Percentiles rank a stretch among this genome's conserved stretches.
phyloP scores from a whole-genome alignment of 2,888 invertebrate species.

The Stenodera caucasica region DNA sequence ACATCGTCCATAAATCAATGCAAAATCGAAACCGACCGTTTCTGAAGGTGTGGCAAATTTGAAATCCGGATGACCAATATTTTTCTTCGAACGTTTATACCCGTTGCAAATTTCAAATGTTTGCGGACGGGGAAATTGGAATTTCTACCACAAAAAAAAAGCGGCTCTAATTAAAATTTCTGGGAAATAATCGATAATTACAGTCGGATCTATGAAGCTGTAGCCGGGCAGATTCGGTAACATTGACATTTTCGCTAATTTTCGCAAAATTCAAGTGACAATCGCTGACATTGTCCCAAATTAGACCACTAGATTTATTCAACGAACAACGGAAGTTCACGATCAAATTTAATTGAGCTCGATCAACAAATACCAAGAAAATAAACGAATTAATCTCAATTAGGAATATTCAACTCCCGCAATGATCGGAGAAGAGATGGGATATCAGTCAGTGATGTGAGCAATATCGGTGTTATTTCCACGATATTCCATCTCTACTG shows the following conservation, averaged over 20 bases:
- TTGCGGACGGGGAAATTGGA: conserved; percentile 63
- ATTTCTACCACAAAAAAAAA: conserved; percentile 49
- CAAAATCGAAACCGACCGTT: conserved; percentile 66
- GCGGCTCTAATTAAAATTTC: not conserved
- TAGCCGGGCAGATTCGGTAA: conserved; percentile 73
- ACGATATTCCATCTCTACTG: too few relatives aligned
- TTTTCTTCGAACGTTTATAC: conserved; percentile 62
- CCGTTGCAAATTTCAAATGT: conserved; percentile 70
- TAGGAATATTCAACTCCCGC: too few relatives aligned
- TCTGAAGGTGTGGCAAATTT: conserved; percentile 61
- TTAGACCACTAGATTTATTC: too few relatives aligned
- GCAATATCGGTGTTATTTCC: too few relatives aligned
- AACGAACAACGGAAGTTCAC: too few relatives aligned
- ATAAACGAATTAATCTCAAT: too few relatives aligned
- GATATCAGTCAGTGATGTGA: too few relatives aligned
- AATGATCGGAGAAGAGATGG: too few relatives aligned
- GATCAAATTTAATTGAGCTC: too few relatives aligned
- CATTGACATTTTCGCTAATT: conserved; percentile 52
- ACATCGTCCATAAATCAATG: conserved; percentile 70
- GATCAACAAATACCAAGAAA: too few relatives aligned
- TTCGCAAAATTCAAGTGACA: not conserved
- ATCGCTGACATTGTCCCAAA: too few relatives aligned
- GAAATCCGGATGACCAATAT: conserved; percentile 60
- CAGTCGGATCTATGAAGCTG: conserved; percentile 66
- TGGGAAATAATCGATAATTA: conserved; percentile 36